Evolutionary conservation across 1,140 invertebrate genomes (phyloP), one percentile per base, ranked within the genome.

Genomic region (Atta texana): DNA sequence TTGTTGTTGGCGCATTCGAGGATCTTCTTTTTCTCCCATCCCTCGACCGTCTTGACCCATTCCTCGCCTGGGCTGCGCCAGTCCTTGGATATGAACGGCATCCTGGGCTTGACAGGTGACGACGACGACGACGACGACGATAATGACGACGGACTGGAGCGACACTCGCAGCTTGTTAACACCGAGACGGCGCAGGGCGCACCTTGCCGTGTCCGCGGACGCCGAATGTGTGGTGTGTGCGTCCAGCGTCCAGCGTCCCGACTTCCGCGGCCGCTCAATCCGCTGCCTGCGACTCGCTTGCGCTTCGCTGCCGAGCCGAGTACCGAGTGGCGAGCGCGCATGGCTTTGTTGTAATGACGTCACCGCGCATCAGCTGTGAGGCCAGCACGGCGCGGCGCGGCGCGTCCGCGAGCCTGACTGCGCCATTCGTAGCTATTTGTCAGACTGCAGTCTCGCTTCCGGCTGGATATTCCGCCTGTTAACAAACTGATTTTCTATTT

Each of bases 31-130:
- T 98, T 98, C 95, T 99, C 98, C 98, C 98, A 99, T 81, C 99
- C 98, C 95, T 99, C 98, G 89, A 98, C 97, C 51, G 98, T 99
- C 96, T 99, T 99, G 21, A 99, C 98, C 99, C 99, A 99, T 93
- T 98, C 98, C 95, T 99, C 99, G 53, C 99, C 99, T 59, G 98
- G 98, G 81, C 98, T 99, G 93, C 99, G 96, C 98, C 98, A 98
- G 96, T 98, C 98, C 96, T 98, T 98, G 44, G 98, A 98, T 95
- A 98, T 98, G 96, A 99, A 99, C 91, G 99, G 99, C 99, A 99
- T 99, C 49, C 44, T 81, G 18, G 57, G 61, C 71, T 51, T 39
- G 6, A n/a, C 14, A 21, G 31, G 6, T n/a, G 16, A 53, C 61
- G 55, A n/a, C 14, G 18, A 18, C n/a, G 53, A 61, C 28, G 24